A percentile compares a stretch with the other conserved stretches of the same genome.
These are phyloP conservation scores for Leptobrachium ailaonicum DNA, from an alignment of 2,113 vertebrate species.

Conservation along the genomic window DNA sequence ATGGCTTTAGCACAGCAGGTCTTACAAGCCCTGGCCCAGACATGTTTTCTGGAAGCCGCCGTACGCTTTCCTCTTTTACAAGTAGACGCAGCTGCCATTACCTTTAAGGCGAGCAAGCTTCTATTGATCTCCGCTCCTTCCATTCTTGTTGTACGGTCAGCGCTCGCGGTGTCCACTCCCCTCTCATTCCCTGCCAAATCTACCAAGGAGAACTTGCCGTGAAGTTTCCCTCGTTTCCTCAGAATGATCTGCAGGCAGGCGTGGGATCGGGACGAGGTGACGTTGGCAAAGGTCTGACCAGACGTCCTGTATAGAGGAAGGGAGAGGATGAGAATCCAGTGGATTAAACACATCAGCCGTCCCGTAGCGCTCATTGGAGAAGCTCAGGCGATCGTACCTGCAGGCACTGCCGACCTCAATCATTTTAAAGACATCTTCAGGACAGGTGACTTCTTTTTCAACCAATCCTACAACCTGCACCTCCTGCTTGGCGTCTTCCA, in stretches of 20 bases:
- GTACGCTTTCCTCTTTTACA: too few relatives aligned
- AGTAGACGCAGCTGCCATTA: slow-evolving; percentile 52
- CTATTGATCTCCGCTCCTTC: slow-evolving; percentile 96
- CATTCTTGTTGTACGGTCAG: slow-evolving; percentile 85
- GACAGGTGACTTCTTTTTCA: slow-evolving; percentile 75
- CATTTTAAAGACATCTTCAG: slow-evolving; percentile 88
- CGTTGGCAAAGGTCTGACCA: slow-evolving; percentile 92
- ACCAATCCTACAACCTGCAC: slow-evolving; percentile 91
- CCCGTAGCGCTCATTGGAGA: background rate
- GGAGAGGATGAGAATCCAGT: background rate
- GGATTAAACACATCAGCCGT: background rate
- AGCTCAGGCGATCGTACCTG: slow-evolving; percentile 71
- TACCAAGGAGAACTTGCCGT: slow-evolving; percentile 93
- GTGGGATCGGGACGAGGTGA: slow-evolving; percentile 91
- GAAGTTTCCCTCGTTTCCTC: slow-evolving; percentile 70
- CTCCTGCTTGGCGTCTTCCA: slow-evolving; percentile 92
- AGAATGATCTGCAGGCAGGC: slow-evolving; percentile 92
- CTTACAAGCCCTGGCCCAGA: too few relatives aligned
- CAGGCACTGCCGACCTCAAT: slow-evolving; percentile 84
- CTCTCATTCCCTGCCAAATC: slow-evolving; percentile 97
- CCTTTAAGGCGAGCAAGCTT: slow-evolving; percentile 94
- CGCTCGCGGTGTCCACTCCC: slow-evolving; percentile 85
- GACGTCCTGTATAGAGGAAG: slow-evolving; percentile 76
- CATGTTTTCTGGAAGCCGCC: too few relatives aligned
- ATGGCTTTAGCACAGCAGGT: too few relatives aligned